Base-by-base conservation (phyloP, 2,888 invertebrate species). In the Caenorhabditis angaria region DNA sequence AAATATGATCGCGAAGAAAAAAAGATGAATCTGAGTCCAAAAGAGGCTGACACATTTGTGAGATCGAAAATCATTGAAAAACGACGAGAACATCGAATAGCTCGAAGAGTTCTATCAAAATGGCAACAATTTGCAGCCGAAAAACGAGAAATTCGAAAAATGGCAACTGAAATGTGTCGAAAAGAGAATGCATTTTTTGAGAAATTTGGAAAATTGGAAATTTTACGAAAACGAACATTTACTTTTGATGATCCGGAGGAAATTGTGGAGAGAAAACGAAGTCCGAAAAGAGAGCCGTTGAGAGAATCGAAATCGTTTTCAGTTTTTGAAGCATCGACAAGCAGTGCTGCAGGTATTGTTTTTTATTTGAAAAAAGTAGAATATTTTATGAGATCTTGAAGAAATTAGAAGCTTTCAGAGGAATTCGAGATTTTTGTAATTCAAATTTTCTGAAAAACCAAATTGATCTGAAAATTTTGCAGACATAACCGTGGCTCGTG, bases 171-270 rank as follows among this genome's bases (percentile, higher is more conserved):
- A 12, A 14, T 32, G 47, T 41, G n/a, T 50, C 18, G 18, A 14
- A 54, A 54, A 32, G 66, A 71, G 20, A 55, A 57, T 3, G 55
- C 56, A 24, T 71, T 71, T 27, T 64, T 51, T 48, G n/a, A 50
- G 29, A 47, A 59, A 18, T 71, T 71, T 54, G 18, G 28, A 27
- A 27, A 27, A 10, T 25, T 22, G 18, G 54, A 27, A 27, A 25
- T 24, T 54, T 8, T 27, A 10, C 6, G 18, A 24, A 22, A 54
- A 27, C 3, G 18, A 25, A 54, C 18, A 27, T 54, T 54, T 18
- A 54, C 4, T 8, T 54, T 54, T 24, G 28, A 54, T 5, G 18
- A 54, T 18, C 54, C 54, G 2, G 54, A 25, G 14, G 54, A 27
- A 12, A 54, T 54, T 54, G 22, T 27, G 2, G 25, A 10, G 2